Evolutionary conservation across 2,888 invertebrate species (phyloP).

Genomic region (Bembecia ichneumoniformis): DNA sequence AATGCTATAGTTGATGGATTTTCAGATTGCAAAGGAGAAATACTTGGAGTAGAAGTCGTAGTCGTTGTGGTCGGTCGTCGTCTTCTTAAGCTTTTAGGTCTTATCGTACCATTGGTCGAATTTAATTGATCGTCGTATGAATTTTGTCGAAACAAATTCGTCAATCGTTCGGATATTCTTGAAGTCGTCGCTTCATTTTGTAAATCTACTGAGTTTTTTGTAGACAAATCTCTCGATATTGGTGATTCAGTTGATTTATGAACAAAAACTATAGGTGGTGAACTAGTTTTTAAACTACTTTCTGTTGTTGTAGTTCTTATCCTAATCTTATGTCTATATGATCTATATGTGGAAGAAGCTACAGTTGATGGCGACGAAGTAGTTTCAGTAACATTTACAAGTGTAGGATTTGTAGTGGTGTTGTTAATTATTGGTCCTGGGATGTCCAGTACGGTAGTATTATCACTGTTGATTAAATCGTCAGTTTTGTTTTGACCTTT

Average conservation of each 20-base stretch:
- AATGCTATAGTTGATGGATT: conserved; percentile 9
- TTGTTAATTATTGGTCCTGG: conserved; percentile 21
- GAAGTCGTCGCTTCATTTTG: conserved; percentile 29
- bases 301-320: conserved; percentile 58
- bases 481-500: conserved; percentile 64
- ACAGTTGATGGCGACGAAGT: conserved; percentile 11
- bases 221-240: conserved; percentile 33
- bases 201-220: conserved; percentile 19
- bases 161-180: conserved; percentile 39
- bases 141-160: conserved; percentile 36
- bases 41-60: conserved; percentile 31
- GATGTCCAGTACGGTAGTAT: conserved; percentile 28
- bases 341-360: conserved; percentile 21
- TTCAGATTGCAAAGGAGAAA: conserved; percentile 17
- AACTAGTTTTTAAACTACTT: conserved; percentile 25
- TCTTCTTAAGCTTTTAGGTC: conserved; percentile 42
- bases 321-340: conserved; percentile 48
- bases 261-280: conserved; percentile 18
- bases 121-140: conserved; percentile 23
- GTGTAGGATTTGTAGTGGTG: conserved; percentile 23
- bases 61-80: conserved; percentile 63
- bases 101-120: conserved; percentile 29
- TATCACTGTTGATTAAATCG: conserved; percentile 28
- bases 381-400: conserved; percentile 36
- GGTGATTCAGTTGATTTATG: conserved; percentile 38